Conservation (phyloP, 1,140 invertebrate genomes). For the Matsumurasca onukii region DNA sequence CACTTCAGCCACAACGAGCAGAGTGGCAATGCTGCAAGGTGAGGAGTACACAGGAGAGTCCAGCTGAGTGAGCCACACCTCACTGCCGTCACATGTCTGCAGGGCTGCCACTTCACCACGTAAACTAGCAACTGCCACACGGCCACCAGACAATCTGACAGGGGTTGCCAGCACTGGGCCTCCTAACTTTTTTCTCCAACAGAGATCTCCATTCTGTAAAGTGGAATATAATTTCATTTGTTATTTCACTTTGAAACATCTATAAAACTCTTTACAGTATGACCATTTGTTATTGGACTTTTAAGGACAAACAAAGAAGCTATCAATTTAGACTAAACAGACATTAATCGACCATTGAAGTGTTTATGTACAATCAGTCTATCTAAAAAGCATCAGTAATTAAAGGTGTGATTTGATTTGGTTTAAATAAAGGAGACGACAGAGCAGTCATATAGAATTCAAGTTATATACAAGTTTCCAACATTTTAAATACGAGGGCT, state of each 20-base stretch:
- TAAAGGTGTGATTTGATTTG: too few species aligned
- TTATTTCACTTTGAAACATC: neutral
- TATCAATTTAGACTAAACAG: too few species aligned
- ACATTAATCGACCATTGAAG: too few species aligned
- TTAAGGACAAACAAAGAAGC: too few species aligned
- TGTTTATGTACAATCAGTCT: too few species aligned
- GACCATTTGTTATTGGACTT: too few species aligned
- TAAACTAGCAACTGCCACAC: neutral
- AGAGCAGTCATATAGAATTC: too few species aligned
- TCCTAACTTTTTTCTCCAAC: constrained; percentile 53
- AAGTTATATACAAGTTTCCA: too few species aligned
- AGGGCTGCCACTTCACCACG: neutral
- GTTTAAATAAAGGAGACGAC: too few species aligned
- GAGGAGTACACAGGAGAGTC: constrained; percentile 45
- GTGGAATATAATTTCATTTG: neutral
- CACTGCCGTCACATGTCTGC: neutral
- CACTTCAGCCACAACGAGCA: constrained; percentile 50
- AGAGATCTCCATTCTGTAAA: constrained; percentile 45
- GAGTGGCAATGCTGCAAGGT: constrained; percentile 37
- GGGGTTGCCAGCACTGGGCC: neutral
- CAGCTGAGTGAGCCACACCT: neutral
- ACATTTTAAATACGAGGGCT: too few species aligned
- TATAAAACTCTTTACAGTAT: too few species aligned
- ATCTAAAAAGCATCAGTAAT: too few species aligned
- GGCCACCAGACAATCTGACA: constrained; percentile 46